phyloP scores from a whole-genome alignment of 2,113 vertebrate genomes.

The Bubalus kerabau region DNA sequence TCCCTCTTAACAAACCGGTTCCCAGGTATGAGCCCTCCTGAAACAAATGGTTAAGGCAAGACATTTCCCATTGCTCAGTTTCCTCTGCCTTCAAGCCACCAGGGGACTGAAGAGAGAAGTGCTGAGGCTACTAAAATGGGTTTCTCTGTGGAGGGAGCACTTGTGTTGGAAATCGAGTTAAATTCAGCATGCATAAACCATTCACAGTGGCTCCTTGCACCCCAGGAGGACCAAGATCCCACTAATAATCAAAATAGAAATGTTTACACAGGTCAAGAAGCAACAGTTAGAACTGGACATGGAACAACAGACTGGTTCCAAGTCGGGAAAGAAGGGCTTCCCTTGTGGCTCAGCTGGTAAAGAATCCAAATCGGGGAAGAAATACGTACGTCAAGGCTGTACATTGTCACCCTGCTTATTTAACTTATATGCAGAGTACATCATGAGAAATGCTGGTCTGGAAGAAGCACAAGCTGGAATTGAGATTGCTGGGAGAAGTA shows the following conservation, averaged over 20 bases:
- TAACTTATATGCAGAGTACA: not conserved
- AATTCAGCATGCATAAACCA: not conserved
- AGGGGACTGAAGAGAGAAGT: not conserved
- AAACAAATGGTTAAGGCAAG: not conserved
- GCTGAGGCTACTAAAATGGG: not conserved
- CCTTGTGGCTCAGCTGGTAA: not conserved
- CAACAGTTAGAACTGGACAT: not conserved
- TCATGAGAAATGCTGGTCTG: not conserved
- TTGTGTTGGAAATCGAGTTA: not conserved
- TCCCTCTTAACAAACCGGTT: not conserved
- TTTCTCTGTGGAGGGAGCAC: not conserved
- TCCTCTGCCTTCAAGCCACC: not conserved
- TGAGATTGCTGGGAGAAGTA: not conserved
- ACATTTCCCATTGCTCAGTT: not conserved
- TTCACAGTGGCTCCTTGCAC: not conserved
- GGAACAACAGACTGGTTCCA: not conserved
- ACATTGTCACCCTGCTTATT: not conserved
- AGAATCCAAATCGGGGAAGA: not conserved
- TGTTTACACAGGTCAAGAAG: not conserved
- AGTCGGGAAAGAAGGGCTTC: not conserved
- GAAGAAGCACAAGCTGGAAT: not conserved
- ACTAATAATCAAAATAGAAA: not conserved
- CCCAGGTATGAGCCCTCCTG: not conserved
- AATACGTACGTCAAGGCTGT: not conserved
- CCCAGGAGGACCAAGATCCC: not conserved